Evolutionary conservation across 1,140 invertebrate genomes (phyloP).

Genomic region (Caerostris darwini): DNA sequence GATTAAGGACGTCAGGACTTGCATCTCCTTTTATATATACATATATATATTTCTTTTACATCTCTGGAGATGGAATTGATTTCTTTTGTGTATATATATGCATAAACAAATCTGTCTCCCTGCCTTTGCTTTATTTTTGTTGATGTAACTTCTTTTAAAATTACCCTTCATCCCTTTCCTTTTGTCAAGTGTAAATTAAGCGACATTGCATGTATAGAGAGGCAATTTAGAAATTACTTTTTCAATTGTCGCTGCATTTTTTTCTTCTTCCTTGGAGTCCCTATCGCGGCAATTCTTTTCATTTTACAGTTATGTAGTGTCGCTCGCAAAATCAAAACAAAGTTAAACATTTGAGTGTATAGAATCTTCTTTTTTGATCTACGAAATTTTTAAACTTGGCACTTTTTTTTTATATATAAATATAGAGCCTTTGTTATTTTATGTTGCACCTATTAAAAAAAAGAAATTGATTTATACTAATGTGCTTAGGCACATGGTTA

Average conservation of each 20-base stretch:
- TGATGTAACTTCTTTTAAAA: neutral
- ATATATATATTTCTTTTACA: neutral
- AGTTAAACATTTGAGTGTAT: no score
- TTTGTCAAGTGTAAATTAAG: constrained; percentile 25
- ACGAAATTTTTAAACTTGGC: no score
- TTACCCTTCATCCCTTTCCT: neutral
- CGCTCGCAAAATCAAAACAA: no score
- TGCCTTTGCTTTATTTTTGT: neutral
- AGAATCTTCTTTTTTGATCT: no score
- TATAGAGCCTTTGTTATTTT: neutral
- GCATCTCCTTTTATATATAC: neutral
- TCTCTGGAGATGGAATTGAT: constrained; percentile 23
- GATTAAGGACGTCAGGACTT: constrained; percentile 58
- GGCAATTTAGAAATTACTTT: constrained; percentile 13
- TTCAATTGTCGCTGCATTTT: neutral
- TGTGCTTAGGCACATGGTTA: neutral
- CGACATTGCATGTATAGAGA: neutral
- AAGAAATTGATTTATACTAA: neutral
- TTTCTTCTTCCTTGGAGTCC: neutral
- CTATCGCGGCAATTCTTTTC: no score
- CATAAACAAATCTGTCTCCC: constrained; percentile 14
- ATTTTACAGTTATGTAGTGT: no score
- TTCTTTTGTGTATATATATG: constrained; percentile 25
- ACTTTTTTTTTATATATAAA: neutral
- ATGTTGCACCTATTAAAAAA: neutral